These are phyloP conservation scores for Actinernus sp. DNA, from an alignment of 92 coral and sea anemone species.

Conservation along the genomic window DNA sequence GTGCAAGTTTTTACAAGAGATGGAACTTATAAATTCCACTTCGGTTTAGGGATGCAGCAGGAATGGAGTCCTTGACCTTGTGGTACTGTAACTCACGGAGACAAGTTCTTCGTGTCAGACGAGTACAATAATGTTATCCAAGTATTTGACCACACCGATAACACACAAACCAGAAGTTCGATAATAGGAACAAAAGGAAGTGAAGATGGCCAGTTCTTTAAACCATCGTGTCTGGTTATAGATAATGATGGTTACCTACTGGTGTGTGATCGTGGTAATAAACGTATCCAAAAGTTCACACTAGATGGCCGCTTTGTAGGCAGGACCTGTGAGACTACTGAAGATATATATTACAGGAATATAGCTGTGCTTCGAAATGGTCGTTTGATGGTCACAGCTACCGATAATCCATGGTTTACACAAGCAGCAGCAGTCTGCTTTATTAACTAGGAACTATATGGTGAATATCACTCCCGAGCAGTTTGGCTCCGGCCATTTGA, in stretches of 20 bases:
- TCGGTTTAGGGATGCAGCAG: conserved; percentile 3
- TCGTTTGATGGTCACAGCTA: no score
- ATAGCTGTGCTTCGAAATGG: no score
- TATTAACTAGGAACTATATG: no score
- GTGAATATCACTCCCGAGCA: no score
- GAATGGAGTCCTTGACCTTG: not conserved
- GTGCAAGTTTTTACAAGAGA: conserved; percentile 23
- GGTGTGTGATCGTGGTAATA: not conserved
- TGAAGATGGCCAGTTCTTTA: conserved; percentile 1
- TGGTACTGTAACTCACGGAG: not conserved
- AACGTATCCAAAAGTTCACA: no score
- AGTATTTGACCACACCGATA: conserved; percentile 6
- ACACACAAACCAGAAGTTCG: conserved; percentile 4
- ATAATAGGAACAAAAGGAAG: conserved; percentile 23
- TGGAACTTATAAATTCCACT: conserved; percentile 8
- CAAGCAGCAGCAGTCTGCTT: no score
- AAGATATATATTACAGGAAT: no score
- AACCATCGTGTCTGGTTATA: conserved; percentile 7
- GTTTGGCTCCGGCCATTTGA: no score
- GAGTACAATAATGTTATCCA: not conserved
- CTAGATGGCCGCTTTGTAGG: no score
- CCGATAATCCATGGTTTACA: no score
- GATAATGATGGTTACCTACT: conserved; percentile 14
- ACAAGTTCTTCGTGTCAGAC: not conserved
- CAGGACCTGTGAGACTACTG: no score